Percentiles rank a stretch among this genome's conserved stretches.
Evolutionary conservation across 2,888 invertebrate genomes (phyloP).

Genomic region (Lasioglossum oenotherae): DNA sequence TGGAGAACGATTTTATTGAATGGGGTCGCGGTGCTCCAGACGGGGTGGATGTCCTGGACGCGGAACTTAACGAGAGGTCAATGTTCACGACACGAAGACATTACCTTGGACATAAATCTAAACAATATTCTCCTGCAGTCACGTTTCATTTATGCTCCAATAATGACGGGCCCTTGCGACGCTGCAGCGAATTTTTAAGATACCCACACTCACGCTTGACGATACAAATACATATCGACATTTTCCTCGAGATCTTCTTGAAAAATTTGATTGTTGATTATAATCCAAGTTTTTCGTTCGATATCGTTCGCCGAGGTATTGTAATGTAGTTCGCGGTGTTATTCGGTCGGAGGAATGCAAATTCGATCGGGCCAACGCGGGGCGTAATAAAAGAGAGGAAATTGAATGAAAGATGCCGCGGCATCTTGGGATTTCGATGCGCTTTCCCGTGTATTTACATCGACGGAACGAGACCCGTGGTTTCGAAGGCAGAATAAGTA

Average conservation of each 20-base stretch:
- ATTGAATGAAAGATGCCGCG: background rate
- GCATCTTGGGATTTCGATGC: slow-evolving; percentile 6
- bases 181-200: background rate
- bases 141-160: background rate
- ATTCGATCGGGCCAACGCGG: background rate
- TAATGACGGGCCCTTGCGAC: background rate
- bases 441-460: slow-evolving; percentile 14
- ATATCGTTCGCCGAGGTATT: too few species aligned
- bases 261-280: background rate
- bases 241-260: background rate
- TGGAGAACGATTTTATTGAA: slow-evolving; percentile 28
- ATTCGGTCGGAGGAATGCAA: background rate
- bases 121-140: background rate
- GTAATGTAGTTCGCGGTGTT: background rate
- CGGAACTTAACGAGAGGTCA: slow-evolving; percentile 55
- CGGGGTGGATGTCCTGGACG: slow-evolving; percentile 57
- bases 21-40: slow-evolving; percentile 43
- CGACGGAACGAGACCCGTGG: slow-evolving; percentile 17
- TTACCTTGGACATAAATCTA: slow-evolving; percentile 31
- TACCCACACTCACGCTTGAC: background rate
- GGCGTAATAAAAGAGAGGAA: background rate
- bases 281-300: background rate
- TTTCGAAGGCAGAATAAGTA: slow-evolving; percentile 39
- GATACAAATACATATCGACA: background rate
- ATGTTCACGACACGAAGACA: slow-evolving; percentile 43